phyloP scores from a whole-genome alignment of 2,797 vertebrate species.

The Cossypha dichroa region DNA sequence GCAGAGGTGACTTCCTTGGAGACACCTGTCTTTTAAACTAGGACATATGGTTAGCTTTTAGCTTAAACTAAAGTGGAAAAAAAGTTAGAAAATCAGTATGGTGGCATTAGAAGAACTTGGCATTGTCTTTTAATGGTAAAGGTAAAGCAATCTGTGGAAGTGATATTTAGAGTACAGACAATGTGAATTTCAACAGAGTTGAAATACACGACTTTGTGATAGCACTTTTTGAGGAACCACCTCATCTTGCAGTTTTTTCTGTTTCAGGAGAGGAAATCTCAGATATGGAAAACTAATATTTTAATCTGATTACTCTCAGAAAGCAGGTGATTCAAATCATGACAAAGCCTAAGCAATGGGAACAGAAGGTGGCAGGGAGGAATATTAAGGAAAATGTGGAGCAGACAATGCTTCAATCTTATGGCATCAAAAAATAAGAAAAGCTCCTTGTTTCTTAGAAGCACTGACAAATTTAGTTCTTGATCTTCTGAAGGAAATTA shows the following conservation, averaged over 20 bases:
- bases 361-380: background rate
- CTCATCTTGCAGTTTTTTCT: background rate
- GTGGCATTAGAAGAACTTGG: background rate
- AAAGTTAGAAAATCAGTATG: slow-evolving; percentile 14
- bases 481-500: background rate
- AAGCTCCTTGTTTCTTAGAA: background rate
- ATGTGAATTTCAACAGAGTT: background rate
- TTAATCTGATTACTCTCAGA: slow-evolving; percentile 50
- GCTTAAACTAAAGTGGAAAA: slow-evolving; percentile 39
- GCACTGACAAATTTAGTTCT: background rate
- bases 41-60: background rate
- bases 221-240: slow-evolving; percentile 15
- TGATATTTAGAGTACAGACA: background rate
- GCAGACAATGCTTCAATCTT: background rate
- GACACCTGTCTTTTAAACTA: background rate
- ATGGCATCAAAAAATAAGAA: background rate
- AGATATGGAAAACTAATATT: slow-evolving; percentile 50
- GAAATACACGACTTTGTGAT: background rate
- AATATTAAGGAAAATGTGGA: background rate
- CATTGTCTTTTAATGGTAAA: background rate
- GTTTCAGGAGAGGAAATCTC: background rate
- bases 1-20: background rate
- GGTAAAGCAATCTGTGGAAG: background rate
- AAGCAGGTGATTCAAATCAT: slow-evolving; percentile 18
- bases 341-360: slow-evolving; percentile 5